Percentiles rank a stretch among this genome's conserved stretches.
These are phyloP conservation scores for Dynastes hyllus DNA, from an alignment of 2,888 invertebrate genomes.

Conservation along the genomic window DNA sequence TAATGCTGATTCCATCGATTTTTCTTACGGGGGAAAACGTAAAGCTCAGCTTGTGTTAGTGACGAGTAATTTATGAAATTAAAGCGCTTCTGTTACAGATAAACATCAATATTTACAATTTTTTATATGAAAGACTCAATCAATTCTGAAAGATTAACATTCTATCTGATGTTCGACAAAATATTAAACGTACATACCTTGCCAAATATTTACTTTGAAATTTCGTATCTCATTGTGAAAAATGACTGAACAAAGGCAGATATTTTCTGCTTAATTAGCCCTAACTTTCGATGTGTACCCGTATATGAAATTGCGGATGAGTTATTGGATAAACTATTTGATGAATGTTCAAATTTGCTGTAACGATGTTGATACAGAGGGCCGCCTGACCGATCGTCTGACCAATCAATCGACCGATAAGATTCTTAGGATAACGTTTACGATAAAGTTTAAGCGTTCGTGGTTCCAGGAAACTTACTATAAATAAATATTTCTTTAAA, in stretches of 20 bases:
- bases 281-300: neutral
- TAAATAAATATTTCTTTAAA: too few relatives aligned
- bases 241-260: neutral
- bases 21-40: too few relatives aligned
- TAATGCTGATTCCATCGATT: too few relatives aligned
- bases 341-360: neutral
- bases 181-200: neutral
- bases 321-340: neutral
- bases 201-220: neutral
- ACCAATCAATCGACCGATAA: neutral
- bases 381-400: neutral
- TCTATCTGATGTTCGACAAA: neutral
- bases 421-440: too few relatives aligned
- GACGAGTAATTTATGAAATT: too few relatives aligned
- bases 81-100: neutral
- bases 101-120: slow-evolving; percentile 9
- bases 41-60: too few relatives aligned
- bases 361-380: neutral
- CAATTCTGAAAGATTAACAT: too few relatives aligned
- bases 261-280: neutral
- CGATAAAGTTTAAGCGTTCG: too few relatives aligned
- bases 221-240: neutral
- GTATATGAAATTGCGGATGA: neutral
- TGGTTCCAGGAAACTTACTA: too few relatives aligned
- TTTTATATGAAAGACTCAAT: neutral